Percentiles rank a stretch among this genome's conserved stretches.
Evolutionary conservation across 2,113 vertebrate genomes (phyloP).

Genomic region (Cyprichromis sp.): DNA sequence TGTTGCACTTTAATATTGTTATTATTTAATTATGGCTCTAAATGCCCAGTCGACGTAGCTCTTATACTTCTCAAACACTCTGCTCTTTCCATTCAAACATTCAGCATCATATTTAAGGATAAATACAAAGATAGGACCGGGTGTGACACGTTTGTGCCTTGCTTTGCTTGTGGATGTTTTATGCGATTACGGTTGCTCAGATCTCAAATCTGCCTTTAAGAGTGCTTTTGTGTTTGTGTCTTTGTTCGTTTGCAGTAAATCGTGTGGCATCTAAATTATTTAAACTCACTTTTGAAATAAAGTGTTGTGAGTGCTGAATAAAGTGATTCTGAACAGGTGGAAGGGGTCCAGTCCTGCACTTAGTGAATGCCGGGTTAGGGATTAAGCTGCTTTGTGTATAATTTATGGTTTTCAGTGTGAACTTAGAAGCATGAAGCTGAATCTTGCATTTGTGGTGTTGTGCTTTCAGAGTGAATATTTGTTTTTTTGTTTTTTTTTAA

Average conservation of each 20-base stretch:
- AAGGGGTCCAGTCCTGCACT: conserved; percentile 1
- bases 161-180: not conserved
- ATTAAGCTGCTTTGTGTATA: conserved; percentile 30
- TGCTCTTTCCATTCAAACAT: not conserved
- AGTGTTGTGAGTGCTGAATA: not conserved
- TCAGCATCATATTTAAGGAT: not conserved
- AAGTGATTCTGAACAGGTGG: not conserved
- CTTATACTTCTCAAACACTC: not conserved
- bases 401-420: conserved; percentile 4
- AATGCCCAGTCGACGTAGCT: not conserved
- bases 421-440: not conserved
- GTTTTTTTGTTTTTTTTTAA: not conserved
- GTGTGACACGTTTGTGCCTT: not conserved
- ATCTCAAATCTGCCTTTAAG: not conserved
- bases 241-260: not conserved
- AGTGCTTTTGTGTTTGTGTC: not conserved
- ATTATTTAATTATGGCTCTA: not conserved
- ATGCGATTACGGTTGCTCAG: not conserved
- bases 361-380: conserved; percentile 20
- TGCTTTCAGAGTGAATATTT: not conserved
- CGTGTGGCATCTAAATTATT: not conserved
- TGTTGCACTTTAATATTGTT: not conserved
- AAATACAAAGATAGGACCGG: not conserved
- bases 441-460: not conserved
- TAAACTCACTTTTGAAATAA: not conserved